Base-by-base conservation (phyloP, 2,113 vertebrate genomes). In the Heterochromis multidens region DNA sequence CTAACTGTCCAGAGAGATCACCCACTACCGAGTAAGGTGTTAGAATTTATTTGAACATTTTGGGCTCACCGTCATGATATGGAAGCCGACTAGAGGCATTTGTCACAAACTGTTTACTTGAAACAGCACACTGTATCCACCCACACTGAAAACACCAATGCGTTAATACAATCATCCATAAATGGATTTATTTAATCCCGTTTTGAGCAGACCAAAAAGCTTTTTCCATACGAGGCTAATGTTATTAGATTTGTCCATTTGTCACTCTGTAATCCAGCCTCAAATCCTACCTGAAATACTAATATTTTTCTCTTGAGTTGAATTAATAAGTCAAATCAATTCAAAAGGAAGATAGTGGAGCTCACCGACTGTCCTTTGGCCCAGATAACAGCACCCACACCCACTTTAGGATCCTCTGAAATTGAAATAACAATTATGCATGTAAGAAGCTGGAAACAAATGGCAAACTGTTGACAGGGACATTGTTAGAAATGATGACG, bases 321-420 rank as follows among this genome's bases (percentile, higher is more conserved):
- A 70, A 29, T 70, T 46, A 70, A 70, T 0, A 9, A 72, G 16
- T 52, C 19, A 8, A 33, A 46, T 29, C 2, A 33, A 84, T 77
- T 1, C 2, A 78, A 85, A 61, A 6, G 5, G 7, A 43, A 31
- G 60, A 43, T 21, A 54, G 23, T 0, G 23, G n/a, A 91, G 96
- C 97, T 97, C 93, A 99, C 98, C 92, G 95, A 91, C 89, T 95
- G 96, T 89, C 96, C 95, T 91, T 97, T 96, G 83, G 98, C 97
- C 98, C 98, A 99, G 89, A 99, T 98, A 33, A 99, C 97, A 25
- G 98, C 96, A 63, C 98, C 98, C 46, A 99, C 98, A 70, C 98
- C 98, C 6, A 97, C 97, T 95, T 99, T 99, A 81, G 97, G 98
- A 93, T 99, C 98, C 96, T 99, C 98, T 99, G 92, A 91, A 97